phyloP scores from a whole-genome alignment of 2,888 invertebrate genomes.

The Drosophila sordidula region DNA sequence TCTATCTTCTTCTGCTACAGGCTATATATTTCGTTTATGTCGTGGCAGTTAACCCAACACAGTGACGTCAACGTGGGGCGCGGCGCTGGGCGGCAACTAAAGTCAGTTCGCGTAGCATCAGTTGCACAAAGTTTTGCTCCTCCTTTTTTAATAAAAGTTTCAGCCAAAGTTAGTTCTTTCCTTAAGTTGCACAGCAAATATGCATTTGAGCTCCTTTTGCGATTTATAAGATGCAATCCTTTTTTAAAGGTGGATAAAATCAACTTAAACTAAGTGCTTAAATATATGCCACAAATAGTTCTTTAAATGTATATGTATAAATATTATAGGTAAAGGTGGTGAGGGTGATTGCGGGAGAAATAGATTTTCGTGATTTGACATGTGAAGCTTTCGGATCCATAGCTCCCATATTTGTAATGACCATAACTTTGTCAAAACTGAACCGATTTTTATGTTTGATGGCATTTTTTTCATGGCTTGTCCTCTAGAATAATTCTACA shows the following conservation, averaged over 20 bases:
- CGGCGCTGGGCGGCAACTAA: not conserved
- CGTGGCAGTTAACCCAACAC: slow-evolving; percentile 46
- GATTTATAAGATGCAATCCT: not conserved
- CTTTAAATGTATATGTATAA: too few relatives aligned
- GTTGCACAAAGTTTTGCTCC: slow-evolving; percentile 8
- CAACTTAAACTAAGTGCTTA: too few relatives aligned
- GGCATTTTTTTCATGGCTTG: too few relatives aligned
- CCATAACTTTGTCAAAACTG: too few relatives aligned
- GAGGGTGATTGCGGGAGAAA: too few relatives aligned
- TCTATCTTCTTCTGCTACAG: slow-evolving; percentile 5
- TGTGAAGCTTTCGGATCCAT: too few relatives aligned
- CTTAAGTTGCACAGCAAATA: not conserved
- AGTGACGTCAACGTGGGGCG: slow-evolving; percentile 59
- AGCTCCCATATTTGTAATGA: too few relatives aligned
- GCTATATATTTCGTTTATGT: slow-evolving; percentile 14
- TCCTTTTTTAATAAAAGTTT: slow-evolving; percentile 4
- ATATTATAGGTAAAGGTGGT: too few relatives aligned
- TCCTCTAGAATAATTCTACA: too few relatives aligned
- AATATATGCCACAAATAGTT: too few relatives aligned
- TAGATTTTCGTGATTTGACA: too few relatives aligned
- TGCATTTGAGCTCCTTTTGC: not conserved
- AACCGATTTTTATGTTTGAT: too few relatives aligned
- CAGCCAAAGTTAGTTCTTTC: not conserved
- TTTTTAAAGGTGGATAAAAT: not conserved
- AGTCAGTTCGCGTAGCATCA: slow-evolving; percentile 7